Evolutionary conservation across 2,888 invertebrate genomes (phyloP).

Genomic region (Tetragonisca angustula): DNA sequence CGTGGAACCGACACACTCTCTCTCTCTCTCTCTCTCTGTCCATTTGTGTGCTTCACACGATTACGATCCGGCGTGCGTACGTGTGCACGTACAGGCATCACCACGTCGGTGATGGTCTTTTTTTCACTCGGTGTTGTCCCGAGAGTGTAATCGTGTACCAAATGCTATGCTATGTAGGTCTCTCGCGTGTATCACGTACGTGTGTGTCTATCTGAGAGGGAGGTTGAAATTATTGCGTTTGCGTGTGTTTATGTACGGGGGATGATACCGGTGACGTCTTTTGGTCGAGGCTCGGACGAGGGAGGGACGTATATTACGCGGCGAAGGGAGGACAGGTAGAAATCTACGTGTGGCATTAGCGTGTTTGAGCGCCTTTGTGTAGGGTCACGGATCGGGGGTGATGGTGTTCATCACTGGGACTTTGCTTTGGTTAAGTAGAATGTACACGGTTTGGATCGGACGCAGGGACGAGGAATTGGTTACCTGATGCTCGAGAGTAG

Average conservation of each 20-base stretch:
- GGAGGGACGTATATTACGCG: not conserved
- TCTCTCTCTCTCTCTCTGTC: too few relatives aligned
- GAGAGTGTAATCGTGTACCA: slow-evolving; percentile 11
- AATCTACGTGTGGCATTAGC: too few relatives aligned
- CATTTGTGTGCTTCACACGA: too few relatives aligned
- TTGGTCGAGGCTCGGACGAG: not conserved
- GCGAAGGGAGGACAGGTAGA: slow-evolving; percentile 5
- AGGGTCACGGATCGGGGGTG: not conserved
- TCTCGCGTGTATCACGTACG: not conserved
- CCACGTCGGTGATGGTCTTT: not conserved
- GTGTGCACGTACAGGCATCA: not conserved
- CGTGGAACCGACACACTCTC: not conserved
- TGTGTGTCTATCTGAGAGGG: not conserved
- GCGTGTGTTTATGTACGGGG: not conserved
- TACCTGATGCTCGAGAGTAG: not conserved
- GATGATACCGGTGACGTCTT: not conserved
- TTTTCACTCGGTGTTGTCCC: slow-evolving; percentile 4
- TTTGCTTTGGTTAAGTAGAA: slow-evolving; percentile 8
- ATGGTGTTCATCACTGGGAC: not conserved
- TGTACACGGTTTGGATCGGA: not conserved
- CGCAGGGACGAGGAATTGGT: not conserved
- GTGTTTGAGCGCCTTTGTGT: not conserved
- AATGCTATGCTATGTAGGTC: slow-evolving; percentile 24
- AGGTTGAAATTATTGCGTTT: not conserved
- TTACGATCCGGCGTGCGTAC: not conserved